Base-by-base conservation (phyloP, 2,888 invertebrate genomes). In the Andrena bicolor region DNA sequence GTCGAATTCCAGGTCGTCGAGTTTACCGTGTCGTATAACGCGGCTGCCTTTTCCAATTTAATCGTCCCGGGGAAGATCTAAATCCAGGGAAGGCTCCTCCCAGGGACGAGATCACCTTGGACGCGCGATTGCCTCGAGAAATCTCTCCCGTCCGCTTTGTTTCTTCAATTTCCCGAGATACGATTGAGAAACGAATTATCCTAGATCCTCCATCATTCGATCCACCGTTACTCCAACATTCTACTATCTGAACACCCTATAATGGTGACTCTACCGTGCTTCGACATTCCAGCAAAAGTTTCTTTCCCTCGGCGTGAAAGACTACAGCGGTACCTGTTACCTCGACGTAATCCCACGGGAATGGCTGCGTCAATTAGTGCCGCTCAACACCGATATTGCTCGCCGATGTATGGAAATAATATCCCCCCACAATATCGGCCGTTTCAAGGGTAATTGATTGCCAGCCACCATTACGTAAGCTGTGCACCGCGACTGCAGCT, bases 21-120 rank as follows among this genome's bases (percentile, higher is more conserved):
- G 56, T 64, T 76, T 30, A 41, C 30, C 56, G 51, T 69, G 41
- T 41, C 75, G n/a, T 51, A 72, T 82, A 71, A 61, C 82, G 56
- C 70, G 23, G 26, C 75, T 30, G 53, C 70, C 53, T 72, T 79
- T 58, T 78, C 68, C 79, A 72, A 83, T 83, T 83, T 83, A 83
- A 83, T 72, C 72, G 74, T 76, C 69, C 2, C 48, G 2, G 64
- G 30, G 64, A 60, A 20, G 28, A 64, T 72, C 53, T 53, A n/a
- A 68, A 76, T 66, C 30, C 74, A 48, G 56, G 23, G 48, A 35
- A 68, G 51, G 10, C 23, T 61, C 8, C 66, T 51, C 7, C 10
- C n/a, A 3, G 26, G 49, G 30, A 10, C n/a, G 10, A 10, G 35
- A 48, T 68, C 30, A 13, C 68, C 23, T 56, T 23, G 32, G 16